Evolutionary conservation across 1,140 invertebrate genomes (phyloP), one percentile per base, ranked within the genome.

Genomic region (Bacillus rossius): DNA sequence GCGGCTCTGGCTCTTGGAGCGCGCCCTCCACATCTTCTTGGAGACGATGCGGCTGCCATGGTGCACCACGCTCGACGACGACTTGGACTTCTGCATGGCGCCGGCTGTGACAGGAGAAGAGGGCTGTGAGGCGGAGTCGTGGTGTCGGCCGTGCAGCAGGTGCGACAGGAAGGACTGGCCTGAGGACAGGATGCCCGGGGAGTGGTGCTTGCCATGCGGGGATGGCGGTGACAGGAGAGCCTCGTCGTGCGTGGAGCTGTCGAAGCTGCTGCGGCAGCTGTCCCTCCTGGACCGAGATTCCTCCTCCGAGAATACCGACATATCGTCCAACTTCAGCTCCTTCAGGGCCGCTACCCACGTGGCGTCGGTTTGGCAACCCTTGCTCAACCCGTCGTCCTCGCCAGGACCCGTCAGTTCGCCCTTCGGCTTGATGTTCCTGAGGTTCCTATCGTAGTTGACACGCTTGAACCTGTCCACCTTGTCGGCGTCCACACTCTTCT

Each of bases 21-120:
- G 76, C 25, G 86, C 85, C 61, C 85, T 80, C 84, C 88, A 92
- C 67, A 92, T 86, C 73, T 88, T 88, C 75, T 88, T 88, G 63
- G 88, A 83, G 60, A 92, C 84, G 68, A 89, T 81, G 69, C 81
- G 72, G 63, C 79, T 81, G 16, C 81, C 80, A 66, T 83, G 81
- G 66, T 91, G 88, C 67, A 91, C 87, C 68, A 92, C 89, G 74
- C 86, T 90, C 64, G 88, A 89, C 57, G 88, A 88, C 8, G 88
- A 91, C 69, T 91, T 89, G 62, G 88, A 91, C 74, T 92, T 92
- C 81, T 91, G 88, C 89, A 92, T 91, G 65, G 81, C 82, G 76
- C 78, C 77, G 66, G 65, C 67, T 60, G 66, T 65, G 63, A 65
- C 56, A 40, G 64, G 38, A 40, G 62, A 59, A 62, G 23, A 40